A percentile compares a stretch with the other conserved stretches of the same genome.
phyloP scores from a whole-genome alignment of 2,888 invertebrate genomes.

The Onthophagus sagittarius region DNA sequence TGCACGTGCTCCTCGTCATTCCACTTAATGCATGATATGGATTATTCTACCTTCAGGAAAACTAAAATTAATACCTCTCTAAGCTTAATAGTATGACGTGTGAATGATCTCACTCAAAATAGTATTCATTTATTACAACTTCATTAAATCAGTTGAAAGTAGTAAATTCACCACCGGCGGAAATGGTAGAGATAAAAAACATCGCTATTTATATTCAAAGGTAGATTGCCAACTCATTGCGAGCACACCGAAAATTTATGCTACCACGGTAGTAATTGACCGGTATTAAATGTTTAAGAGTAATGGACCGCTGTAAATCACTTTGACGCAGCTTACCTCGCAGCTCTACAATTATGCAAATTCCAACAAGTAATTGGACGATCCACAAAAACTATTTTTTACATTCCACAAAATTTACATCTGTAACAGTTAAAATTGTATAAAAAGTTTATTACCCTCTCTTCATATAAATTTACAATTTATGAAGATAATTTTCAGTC shows the following conservation, averaged over 20 bases:
- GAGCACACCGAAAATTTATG: slow-evolving; percentile 1
- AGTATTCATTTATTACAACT: neutral
- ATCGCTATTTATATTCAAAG: slow-evolving; percentile 3
- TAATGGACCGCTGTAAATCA: slow-evolving; percentile 18
- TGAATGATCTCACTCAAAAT: no score
- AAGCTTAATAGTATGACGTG: neutral
- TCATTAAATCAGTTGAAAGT: neutral
- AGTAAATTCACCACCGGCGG: neutral
- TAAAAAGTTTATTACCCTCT: no score
- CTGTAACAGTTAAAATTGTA: neutral
- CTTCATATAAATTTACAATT: no score
- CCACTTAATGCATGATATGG: neutral
- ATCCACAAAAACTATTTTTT: neutral
- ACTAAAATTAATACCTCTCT: neutral
- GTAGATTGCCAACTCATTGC: neutral
- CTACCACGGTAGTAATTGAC: slow-evolving; percentile 9
- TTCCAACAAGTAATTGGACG: slow-evolving; percentile 11
- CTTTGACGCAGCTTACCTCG: slow-evolving; percentile 8
- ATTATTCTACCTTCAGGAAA: neutral
- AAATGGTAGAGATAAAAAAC: neutral
- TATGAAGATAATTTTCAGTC: no score
- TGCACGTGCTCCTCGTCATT: neutral
- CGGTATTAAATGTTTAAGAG: slow-evolving; percentile 17
- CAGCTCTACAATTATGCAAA: slow-evolving; percentile 6
- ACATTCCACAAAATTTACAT: neutral